phyloP scores from a whole-genome alignment of 2,113 vertebrate genomes.

The Spea bombifrons region DNA sequence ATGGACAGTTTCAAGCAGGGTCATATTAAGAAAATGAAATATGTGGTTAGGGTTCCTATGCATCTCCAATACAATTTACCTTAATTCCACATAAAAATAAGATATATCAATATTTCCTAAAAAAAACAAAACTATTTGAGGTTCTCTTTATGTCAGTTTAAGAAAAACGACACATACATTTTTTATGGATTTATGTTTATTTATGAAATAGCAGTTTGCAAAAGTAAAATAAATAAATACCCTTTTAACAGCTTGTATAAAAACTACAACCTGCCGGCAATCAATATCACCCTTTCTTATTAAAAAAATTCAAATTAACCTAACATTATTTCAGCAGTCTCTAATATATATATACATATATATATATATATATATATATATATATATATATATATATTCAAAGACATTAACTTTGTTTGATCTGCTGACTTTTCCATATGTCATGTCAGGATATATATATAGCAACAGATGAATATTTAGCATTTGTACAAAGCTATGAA shows the following conservation, averaged over 20 bases:
- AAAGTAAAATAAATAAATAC: background rate
- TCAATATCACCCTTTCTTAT: background rate
- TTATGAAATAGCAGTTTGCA: constrained; percentile 27
- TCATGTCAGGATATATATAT: constrained; percentile 5
- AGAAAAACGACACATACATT: background rate
- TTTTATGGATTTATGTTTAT: constrained; percentile 15
- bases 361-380: no score
- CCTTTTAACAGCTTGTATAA: background rate
- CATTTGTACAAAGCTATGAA: background rate
- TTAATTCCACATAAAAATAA: no score
- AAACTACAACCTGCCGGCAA: background rate
- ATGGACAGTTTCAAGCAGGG: no score
- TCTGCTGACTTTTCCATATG: constrained; percentile 5
- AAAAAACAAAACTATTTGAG: background rate
- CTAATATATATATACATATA: no score
- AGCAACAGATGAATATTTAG: background rate
- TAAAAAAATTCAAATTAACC: background rate
- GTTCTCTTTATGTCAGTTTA: background rate
- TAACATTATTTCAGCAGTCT: background rate
- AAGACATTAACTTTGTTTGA: background rate
- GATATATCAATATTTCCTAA: no score
- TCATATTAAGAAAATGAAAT: no score
- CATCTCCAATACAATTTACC: background rate
- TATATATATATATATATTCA: background rate
- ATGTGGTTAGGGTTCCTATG: no score